These are phyloP conservation scores for Lithosia quadra DNA, from an alignment of 2,888 invertebrate species.

Conservation along the genomic window DNA sequence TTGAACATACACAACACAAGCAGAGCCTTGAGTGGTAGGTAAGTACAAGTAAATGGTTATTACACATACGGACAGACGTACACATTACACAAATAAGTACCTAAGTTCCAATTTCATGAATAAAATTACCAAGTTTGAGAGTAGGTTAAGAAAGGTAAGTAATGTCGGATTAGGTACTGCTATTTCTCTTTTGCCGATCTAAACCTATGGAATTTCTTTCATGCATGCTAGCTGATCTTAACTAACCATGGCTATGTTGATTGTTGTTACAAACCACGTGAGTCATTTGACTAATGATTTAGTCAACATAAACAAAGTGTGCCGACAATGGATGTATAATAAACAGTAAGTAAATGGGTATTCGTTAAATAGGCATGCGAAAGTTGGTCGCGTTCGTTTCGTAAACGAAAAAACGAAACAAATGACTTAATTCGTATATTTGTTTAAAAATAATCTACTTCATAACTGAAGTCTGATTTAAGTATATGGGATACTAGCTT, in stretches of 20 bases:
- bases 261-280: too few relatives aligned
- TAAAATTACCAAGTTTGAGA: not conserved
- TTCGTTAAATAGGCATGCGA: not conserved
- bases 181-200: too few relatives aligned
- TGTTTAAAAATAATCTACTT: not conserved
- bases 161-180: too few relatives aligned
- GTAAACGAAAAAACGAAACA: not conserved
- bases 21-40: not conserved
- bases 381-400: not conserved
- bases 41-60: not conserved
- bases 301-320: not conserved
- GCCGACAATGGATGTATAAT: constrained; percentile 11
- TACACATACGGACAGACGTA: not conserved
- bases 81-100: not conserved
- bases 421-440: not conserved
- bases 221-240: too few relatives aligned
- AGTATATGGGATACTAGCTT: too few relatives aligned
- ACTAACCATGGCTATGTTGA: too few relatives aligned
- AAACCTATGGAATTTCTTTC: too few relatives aligned
- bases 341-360: not conserved
- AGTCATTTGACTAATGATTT: not conserved
- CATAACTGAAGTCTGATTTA: not conserved
- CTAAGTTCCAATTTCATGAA: not conserved
- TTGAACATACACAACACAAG: not conserved
- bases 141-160: not conserved